A percentile compares a stretch with the other conserved stretches of the same genome.
phyloP scores from a whole-genome alignment of 2,888 invertebrate species.

The Trilocha varians region DNA sequence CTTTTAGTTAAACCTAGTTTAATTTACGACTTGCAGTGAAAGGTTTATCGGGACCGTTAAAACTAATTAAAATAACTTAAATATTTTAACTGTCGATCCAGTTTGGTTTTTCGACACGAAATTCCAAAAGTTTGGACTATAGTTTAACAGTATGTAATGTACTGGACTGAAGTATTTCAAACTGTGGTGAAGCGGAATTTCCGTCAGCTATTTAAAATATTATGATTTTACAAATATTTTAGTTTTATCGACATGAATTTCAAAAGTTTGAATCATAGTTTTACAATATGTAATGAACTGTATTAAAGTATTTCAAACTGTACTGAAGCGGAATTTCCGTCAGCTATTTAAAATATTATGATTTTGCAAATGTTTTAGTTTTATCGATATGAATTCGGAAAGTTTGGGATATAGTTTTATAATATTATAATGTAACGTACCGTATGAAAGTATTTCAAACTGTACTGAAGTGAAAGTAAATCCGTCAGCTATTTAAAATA shows the following conservation, averaged over 20 bases:
- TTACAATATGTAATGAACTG: neutral
- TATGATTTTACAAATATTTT: conserved; percentile 31
- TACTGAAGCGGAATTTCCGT: conserved; percentile 61
- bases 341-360: conserved; percentile 56
- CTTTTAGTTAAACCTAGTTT: conserved; percentile 36
- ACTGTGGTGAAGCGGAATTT: too few relatives aligned
- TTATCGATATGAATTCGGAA: conserved; percentile 5
- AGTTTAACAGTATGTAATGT: neutral
- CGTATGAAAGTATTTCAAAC: too few relatives aligned
- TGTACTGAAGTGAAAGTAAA: too few relatives aligned
- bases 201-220: conserved; percentile 61
- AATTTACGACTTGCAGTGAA: conserved; percentile 50
- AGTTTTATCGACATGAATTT: conserved; percentile 4
- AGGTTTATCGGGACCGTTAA: conserved; percentile 32
- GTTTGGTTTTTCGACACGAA: neutral
- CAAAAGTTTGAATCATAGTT: neutral
- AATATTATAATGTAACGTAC: conserved; percentile 1
- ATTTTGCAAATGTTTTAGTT: conserved; percentile 27
- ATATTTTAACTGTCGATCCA: neutral
- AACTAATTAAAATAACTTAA: neutral
- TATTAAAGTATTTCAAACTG: too few relatives aligned
- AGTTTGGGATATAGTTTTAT: neutral
- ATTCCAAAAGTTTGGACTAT: neutral
- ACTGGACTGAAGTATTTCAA: too few relatives aligned
- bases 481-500: conserved; percentile 62